Evolutionary conservation across 1,140 invertebrate species (phyloP), one percentile per base, ranked within the genome.

Genomic region (Paraescarpia echinospica): DNA sequence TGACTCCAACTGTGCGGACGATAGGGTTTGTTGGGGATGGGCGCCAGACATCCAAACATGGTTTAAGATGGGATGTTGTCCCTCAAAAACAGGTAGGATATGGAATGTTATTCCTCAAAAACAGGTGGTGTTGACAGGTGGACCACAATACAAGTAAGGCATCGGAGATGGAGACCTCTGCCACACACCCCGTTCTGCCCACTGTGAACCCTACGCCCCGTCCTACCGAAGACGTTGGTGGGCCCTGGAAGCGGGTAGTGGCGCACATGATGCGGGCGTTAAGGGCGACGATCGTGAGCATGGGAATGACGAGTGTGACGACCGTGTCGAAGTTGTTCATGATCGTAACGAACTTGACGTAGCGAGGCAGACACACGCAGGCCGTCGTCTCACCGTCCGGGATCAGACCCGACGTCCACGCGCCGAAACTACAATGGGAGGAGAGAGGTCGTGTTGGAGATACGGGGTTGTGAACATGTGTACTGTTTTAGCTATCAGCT

Each of bases 221-320:
- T 96, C 0, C 96, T 96, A 93, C 97, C 97, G 97, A 97, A 97
- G 92, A 97, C 95, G 59, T 97, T 95, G 92, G 97, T 97, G 48
- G 97, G 95, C 0, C 96, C 94, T 5, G 97, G 94, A 0, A 97
- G 97, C 2, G 34, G 34, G 90, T 90, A 0, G 35, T 34, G 35
- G 90, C 34, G 90, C 34, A 41, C 4, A 41, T 14, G 35, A 90
- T 35, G 35, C 34, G 34, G 5, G 34, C n/a, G 18, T 34, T 90
- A 31, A 96, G 94, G 33, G 97, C 95, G 1, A 97, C 95, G n/a
- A 97, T 97, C 0, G 96, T 95, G 48, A 97, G 95, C 91, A 96
- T 97, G 94, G 97, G 97, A 1, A 96, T 94, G 34, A 97, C 95
- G 0, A 97, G 95, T 31, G 97, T 97, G 0, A 96, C 95, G 48